Evolutionary conservation across 2,113 vertebrate genomes (phyloP).

Genomic region (Pimephales promelas): DNA sequence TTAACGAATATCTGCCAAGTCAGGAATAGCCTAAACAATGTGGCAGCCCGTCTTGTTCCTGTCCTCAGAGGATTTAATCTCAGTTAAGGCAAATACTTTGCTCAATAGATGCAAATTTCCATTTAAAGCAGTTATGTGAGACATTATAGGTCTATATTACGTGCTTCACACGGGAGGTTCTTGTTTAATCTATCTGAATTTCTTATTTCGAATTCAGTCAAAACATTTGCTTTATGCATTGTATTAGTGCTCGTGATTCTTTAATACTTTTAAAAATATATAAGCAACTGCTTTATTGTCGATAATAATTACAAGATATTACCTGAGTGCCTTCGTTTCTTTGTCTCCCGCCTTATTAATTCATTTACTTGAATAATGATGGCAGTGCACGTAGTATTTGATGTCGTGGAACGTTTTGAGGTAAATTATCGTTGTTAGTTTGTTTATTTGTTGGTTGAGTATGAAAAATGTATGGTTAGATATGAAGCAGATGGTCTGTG

Average conservation of each 20-base stretch:
- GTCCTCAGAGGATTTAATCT: not conserved
- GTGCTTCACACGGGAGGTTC: not conserved
- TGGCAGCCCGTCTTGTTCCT: not conserved
- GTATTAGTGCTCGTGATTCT: not conserved
- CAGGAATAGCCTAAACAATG: not conserved
- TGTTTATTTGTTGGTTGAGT: not conserved
- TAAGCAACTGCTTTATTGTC: not conserved
- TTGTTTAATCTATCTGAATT: not conserved
- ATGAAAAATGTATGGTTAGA: not conserved
- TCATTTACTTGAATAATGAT: conserved; percentile 18
- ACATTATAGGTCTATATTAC: not conserved
- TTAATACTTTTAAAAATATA: not conserved
- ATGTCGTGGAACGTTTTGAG: not conserved
- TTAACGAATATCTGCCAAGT: no score
- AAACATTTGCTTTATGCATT: not conserved
- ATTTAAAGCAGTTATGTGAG: not conserved
- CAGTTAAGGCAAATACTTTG: not conserved
- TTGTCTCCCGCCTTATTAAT: conserved; percentile 34
- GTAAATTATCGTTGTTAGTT: not conserved
- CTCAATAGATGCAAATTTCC: not conserved
- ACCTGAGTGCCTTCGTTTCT: conserved; percentile 19
- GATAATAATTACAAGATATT: not conserved
- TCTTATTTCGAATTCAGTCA: not conserved
- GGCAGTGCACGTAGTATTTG: not conserved
- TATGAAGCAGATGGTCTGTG: conserved; percentile 14